These are phyloP conservation scores for Prionchulus punctatus DNA, from an alignment of 2,888 invertebrate genomes.

Conservation along the genomic window DNA sequence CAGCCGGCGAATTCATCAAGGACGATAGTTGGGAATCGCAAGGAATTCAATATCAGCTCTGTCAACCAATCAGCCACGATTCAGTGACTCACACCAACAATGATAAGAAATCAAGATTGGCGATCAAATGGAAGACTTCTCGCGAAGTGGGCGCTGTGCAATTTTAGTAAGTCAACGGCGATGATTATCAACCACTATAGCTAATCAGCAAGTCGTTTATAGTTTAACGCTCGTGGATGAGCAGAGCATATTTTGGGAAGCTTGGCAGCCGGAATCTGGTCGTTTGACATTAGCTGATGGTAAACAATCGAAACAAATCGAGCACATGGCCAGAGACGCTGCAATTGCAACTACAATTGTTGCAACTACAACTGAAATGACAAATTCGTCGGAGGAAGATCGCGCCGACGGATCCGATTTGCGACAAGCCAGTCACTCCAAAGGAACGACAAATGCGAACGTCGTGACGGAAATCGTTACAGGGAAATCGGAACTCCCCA, in stretches of 20 bases:
- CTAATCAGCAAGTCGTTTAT: too few relatives aligned
- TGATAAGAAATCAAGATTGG: background rate
- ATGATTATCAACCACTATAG: too few relatives aligned
- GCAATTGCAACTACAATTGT: too few relatives aligned
- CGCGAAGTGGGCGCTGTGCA: conserved; percentile 7
- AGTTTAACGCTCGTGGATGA: background rate
- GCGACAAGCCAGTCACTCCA: too few relatives aligned
- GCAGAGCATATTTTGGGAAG: conserved; percentile 1
- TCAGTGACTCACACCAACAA: conserved; percentile 8
- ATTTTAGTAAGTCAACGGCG: conserved; percentile 11
- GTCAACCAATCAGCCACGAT: conserved; percentile 4
- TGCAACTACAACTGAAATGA: too few relatives aligned
- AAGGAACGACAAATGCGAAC: too few relatives aligned
- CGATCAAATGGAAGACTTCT: background rate
- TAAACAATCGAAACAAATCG: too few relatives aligned
- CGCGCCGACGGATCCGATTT: too few relatives aligned
- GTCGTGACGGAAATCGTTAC: too few relatives aligned
- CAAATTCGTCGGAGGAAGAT: too few relatives aligned
- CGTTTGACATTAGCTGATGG: background rate
- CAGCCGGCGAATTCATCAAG: conserved; percentile 7
- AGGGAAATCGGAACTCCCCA: too few relatives aligned
- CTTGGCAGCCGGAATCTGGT: background rate
- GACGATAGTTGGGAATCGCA: conserved; percentile 3
- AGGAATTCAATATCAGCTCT: conserved; percentile 5
- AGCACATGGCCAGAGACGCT: too few relatives aligned